These are phyloP conservation scores for Hydrophis major DNA, from an alignment of 2,797 vertebrate genomes.

Conservation along the genomic window DNA sequence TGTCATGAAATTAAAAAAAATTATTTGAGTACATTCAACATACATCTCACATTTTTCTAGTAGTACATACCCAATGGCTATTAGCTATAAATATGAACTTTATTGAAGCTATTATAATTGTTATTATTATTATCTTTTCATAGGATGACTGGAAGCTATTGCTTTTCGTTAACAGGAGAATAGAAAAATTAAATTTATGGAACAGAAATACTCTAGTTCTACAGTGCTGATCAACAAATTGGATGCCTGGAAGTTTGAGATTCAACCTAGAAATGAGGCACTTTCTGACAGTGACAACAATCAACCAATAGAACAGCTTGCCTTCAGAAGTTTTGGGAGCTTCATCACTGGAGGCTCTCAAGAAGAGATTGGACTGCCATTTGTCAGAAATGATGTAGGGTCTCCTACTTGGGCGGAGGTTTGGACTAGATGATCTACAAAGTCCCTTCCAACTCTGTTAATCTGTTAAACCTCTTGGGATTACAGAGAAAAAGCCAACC, in stretches of 20 bases:
- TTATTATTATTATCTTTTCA: not conserved
- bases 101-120: not conserved
- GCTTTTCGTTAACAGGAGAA: not conserved
- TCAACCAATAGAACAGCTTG: too few species aligned
- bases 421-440: too few species aligned
- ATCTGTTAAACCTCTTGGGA: not conserved
- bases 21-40: not conserved
- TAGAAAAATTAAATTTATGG: not conserved
- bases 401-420: too few species aligned
- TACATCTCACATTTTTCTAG: not conserved
- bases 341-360: too few species aligned
- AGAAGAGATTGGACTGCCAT: too few species aligned
- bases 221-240: not conserved
- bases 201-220: not conserved
- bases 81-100: not conserved
- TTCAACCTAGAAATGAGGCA: too few species aligned
- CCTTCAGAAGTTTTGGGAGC: too few species aligned
- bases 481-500: not conserved
- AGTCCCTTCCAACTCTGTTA: too few species aligned
- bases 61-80: not conserved
- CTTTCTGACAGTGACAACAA: too few species aligned
- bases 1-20: slow-evolving; percentile 5
- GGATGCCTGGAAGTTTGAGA: not conserved
- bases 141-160: not conserved
- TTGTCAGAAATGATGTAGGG: too few species aligned